Evolutionary conservation across 2,888 invertebrate genomes (phyloP), one percentile per base, ranked within the genome.

Genomic region (Achlya flavicornis): DNA sequence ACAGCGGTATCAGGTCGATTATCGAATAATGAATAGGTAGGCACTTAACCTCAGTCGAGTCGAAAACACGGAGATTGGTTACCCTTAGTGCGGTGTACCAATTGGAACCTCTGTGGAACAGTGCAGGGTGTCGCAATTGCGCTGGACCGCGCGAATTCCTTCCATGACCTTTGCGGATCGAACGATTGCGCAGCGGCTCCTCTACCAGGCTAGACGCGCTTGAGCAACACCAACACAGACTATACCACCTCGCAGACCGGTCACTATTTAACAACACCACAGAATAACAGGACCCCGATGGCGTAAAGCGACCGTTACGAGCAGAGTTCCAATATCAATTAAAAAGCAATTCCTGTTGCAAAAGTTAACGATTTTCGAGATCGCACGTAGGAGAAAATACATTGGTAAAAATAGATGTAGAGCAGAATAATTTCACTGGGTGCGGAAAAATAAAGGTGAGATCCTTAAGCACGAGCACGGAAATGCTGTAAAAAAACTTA

Each of bases 91-190:
- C 68, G 43, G 68, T 69, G 69, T 65, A 64, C 66, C 74, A 74
- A 76, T 78, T 80, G 83, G 86, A 80, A 88, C 83, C 87, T 89
- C 89, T 85, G 82, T 82, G 82, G 83, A 79, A 81, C 79, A 83
- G 83, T 73, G 81, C 70, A 69, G 78, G 74, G 89, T 92, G 91
- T 91, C 83, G 92, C 87, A 92, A 92, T 85, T 76, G 70, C 76
- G 84, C 90, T 85, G 92, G 92, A 92, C 92, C 83, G 92, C 91
- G 92, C 92, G 84, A 92, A 93, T 93, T 92, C 93, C 92, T 92
- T 88, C 90, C 89, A 83, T 92, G 92, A 93, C 93, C 93, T 93
- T 92, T 93, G 92, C 87, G 89, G 90, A 92, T 91, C 87, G 92
- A 90, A 87, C 87, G 90, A 91, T 92, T 92, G 92, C 92, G 88